Evolutionary conservation across 2,888 invertebrate genomes (phyloP).

Genomic region (Desoria tigrina): DNA sequence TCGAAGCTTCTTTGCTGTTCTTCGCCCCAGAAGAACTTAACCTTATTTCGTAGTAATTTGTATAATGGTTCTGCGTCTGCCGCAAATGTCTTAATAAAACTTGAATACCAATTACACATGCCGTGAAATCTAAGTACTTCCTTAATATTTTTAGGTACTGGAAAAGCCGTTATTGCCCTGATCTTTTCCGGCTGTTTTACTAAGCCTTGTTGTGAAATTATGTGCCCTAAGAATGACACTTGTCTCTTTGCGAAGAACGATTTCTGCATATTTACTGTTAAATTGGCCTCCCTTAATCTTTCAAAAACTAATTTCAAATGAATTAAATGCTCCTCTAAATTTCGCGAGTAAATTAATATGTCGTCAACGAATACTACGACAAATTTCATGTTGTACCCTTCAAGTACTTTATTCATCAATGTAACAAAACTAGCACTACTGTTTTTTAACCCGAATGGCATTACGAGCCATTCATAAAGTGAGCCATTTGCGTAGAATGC

Average conservation of each 20-base stretch:
- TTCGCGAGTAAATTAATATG: conserved; percentile 30
- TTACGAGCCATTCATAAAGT: conserved; percentile 19
- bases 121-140: conserved; percentile 51
- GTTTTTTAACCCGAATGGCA: conserved; percentile 34
- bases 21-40: conserved; percentile 23
- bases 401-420: conserved; percentile 27
- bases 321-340: conserved; percentile 32
- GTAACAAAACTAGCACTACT: conserved; percentile 25
- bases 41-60: conserved; percentile 23
- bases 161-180: conserved; percentile 42
- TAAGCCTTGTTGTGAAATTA: conserved; percentile 40
- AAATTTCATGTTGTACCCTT: conserved; percentile 18
- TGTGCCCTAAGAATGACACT: conserved; percentile 43
- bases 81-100: conserved; percentile 47
- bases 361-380: conserved; percentile 32
- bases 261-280: conserved; percentile 49
- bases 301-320: conserved; percentile 43
- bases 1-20: conserved; percentile 33
- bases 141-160: conserved; percentile 31
- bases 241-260: conserved; percentile 31
- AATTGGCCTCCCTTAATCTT: conserved; percentile 39
- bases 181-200: conserved; percentile 44
- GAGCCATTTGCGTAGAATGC: conserved; percentile 25
- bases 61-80: conserved; percentile 49
- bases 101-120: conserved; percentile 52